phyloP scores from a whole-genome alignment of 1,140 invertebrate species.

The Zaprionus taronus region DNA sequence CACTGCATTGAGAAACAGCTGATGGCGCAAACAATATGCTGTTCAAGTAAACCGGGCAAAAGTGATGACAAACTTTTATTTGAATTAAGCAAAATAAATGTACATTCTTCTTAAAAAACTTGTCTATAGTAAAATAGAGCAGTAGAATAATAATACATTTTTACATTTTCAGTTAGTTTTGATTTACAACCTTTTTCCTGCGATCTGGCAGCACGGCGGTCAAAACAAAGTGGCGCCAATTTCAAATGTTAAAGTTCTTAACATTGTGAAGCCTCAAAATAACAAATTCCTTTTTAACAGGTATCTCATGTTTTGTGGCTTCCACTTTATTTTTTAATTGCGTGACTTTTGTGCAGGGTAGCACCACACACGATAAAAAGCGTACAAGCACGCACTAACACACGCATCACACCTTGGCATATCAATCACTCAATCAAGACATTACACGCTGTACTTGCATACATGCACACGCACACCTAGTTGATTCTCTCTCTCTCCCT shows the following conservation, averaged over 20 bases:
- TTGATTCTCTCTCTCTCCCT: conserved; percentile 13
- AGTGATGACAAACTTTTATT: neutral
- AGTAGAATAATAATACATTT: no score
- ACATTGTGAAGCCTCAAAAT: neutral
- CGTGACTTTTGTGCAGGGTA: conserved; percentile 9
- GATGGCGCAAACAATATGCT: neutral
- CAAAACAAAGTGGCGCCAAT: neutral
- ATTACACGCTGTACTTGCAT: conserved; percentile 24
- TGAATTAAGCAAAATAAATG: neutral
- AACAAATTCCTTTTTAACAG: neutral
- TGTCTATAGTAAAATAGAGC: no score
- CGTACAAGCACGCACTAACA: conserved; percentile 12
- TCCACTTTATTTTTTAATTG: neutral
- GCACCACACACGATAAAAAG: conserved; percentile 1
- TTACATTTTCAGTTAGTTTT: neutral
- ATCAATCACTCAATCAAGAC: conserved; percentile 53
- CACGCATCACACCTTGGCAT: conserved; percentile 37
- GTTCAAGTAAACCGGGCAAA: neutral
- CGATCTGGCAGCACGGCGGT: neutral
- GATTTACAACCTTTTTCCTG: neutral
- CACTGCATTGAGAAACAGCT: conserved; percentile 23
- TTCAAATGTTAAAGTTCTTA: neutral
- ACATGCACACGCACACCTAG: neutral
- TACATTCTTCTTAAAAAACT: neutral
- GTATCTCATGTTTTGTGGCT: neutral